A percentile compares a stretch with the other conserved stretches of the same genome.
These are phyloP conservation scores for Thrips palmi DNA, from an alignment of 1,140 invertebrate genomes.

Conservation along the genomic window DNA sequence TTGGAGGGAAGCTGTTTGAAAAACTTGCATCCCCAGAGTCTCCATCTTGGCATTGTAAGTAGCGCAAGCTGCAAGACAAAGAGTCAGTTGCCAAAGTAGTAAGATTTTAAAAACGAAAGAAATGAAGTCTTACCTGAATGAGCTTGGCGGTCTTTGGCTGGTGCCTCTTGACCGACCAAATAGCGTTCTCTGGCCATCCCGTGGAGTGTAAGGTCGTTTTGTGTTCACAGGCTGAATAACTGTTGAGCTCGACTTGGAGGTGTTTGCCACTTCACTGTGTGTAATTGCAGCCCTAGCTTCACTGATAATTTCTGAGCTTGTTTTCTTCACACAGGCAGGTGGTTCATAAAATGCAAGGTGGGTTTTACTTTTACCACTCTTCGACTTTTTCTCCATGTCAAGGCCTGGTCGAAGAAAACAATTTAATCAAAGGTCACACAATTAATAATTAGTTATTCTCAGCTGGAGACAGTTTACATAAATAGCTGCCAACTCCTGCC, in stretches of 20 bases:
- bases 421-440: constrained; percentile 1
- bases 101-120: not conserved
- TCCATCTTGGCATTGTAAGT: constrained; percentile 16
- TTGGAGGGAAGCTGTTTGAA: too few species aligned
- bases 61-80: constrained; percentile 13
- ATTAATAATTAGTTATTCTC: too few species aligned
- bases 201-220: constrained; percentile 58
- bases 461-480: too few species aligned
- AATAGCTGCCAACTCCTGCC: too few species aligned
- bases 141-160: constrained; percentile 50
- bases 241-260: not conserved
- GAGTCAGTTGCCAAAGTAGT: not conserved
- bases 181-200: constrained; percentile 48
- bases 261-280: constrained; percentile 9
- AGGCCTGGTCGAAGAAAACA: too few species aligned
- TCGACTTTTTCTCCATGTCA: too few species aligned
- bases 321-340: constrained; percentile 15
- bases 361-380: constrained; percentile 1
- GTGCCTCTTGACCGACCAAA: constrained; percentile 35
- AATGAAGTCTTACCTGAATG: constrained; percentile 43
- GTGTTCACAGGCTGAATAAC: constrained; percentile 38
- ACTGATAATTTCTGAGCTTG: constrained; percentile 44
- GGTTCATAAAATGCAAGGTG: constrained; percentile 12
- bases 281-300: constrained; percentile 44
- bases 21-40: too few species aligned